A percentile compares a stretch with the other conserved stretches of the same genome.
Evolutionary conservation across 2,888 invertebrate species (phyloP).

Genomic region (Sicus ferrugineus): DNA sequence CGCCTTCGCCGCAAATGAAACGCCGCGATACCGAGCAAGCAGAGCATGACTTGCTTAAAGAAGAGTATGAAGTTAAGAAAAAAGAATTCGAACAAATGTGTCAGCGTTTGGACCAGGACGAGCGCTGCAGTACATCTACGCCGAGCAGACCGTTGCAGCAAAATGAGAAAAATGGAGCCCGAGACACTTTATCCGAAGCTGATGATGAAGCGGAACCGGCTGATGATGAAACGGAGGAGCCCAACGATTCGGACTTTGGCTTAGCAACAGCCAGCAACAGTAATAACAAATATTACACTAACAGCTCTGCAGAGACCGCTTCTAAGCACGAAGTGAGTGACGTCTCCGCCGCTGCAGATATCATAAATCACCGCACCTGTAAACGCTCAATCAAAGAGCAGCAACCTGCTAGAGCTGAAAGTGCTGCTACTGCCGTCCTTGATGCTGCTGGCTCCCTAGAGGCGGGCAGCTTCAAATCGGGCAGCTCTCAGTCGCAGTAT

Average conservation of each 20-base stretch:
- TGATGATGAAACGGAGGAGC: slow-evolving; percentile 54
- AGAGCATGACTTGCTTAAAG: slow-evolving; percentile 55
- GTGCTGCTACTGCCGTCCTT: slow-evolving; percentile 49
- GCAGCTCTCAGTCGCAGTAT: slow-evolving; percentile 60
- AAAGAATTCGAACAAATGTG: slow-evolving; percentile 58
- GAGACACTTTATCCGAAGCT: slow-evolving; percentile 50
- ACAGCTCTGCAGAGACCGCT: slow-evolving; percentile 27
- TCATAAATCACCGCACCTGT: slow-evolving; percentile 31
- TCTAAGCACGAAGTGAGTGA: slow-evolving; percentile 37
- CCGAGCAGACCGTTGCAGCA: slow-evolving; percentile 16
- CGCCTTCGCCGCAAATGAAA: slow-evolving; percentile 54
- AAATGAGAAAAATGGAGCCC: slow-evolving; percentile 20
- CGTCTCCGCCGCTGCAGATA: slow-evolving; percentile 32
- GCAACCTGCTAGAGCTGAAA: slow-evolving; percentile 52
- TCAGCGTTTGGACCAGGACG: slow-evolving; percentile 49
- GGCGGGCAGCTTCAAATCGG: slow-evolving; percentile 60
- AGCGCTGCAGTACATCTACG: slow-evolving; percentile 31
- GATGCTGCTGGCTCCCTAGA: slow-evolving; percentile 58
- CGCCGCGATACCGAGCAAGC: slow-evolving; percentile 48
- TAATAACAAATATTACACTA: slow-evolving; percentile 36
- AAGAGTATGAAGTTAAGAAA: slow-evolving; percentile 60
- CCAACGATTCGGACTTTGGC: slow-evolving; percentile 47
- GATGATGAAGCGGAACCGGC: slow-evolving; percentile 55
- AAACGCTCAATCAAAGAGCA: slow-evolving; percentile 41
- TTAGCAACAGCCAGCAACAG: slow-evolving; percentile 40